phyloP scores from a whole-genome alignment of 2,888 invertebrate species.

The Julus scanicus region DNA sequence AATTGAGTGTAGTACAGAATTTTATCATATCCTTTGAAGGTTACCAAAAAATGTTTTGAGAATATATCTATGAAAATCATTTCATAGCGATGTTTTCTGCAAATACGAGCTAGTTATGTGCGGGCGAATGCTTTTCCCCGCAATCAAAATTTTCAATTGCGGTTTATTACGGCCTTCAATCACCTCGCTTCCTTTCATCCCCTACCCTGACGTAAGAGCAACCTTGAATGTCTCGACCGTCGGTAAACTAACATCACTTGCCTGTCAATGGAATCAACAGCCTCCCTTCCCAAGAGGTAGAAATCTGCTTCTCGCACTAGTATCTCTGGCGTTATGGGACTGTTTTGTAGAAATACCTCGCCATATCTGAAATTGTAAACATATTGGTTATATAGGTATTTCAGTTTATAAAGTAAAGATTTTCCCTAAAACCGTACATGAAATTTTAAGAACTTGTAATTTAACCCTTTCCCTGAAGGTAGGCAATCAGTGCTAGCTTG shows the following conservation, averaged over 20 bases:
- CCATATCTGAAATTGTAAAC: constrained; percentile 50
- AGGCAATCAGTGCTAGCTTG: neutral
- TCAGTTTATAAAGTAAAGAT: neutral
- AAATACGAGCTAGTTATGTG: no score
- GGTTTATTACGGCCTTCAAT: no score
- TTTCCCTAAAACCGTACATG: neutral
- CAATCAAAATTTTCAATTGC: neutral
- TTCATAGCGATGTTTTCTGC: no score
- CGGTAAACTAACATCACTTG: neutral
- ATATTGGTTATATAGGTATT: neutral
- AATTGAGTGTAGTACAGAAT: no score
- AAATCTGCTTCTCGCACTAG: constrained; percentile 57
- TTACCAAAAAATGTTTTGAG: no score
- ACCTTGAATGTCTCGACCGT: neutral
- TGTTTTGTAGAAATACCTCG: constrained; percentile 51
- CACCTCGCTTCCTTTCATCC: no score
- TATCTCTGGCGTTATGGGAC: constrained; percentile 52
- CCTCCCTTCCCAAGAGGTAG: constrained; percentile 54
- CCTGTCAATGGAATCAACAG: constrained; percentile 46
- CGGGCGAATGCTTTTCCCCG: no score
- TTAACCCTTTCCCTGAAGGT: neutral
- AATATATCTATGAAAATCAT: no score
- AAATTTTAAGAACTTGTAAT: neutral
- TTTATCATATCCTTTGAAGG: no score
- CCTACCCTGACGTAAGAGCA: neutral